phyloP scores from a whole-genome alignment of 2,113 vertebrate species.

The Lepidiolamprologus cunningtoni region DNA sequence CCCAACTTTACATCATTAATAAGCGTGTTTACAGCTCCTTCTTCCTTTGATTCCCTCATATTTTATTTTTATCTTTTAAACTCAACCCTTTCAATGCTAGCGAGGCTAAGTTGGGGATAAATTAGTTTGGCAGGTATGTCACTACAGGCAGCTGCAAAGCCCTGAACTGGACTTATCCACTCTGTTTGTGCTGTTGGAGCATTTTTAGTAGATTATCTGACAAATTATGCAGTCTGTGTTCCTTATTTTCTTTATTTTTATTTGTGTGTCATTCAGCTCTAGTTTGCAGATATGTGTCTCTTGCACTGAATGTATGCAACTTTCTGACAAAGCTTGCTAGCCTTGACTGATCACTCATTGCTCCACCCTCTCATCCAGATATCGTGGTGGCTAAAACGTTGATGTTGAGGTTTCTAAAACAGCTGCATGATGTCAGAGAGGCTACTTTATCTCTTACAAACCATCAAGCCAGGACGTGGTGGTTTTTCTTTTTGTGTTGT shows the following conservation, averaged over 20 bases:
- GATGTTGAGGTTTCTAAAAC: background rate
- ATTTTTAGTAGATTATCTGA: background rate
- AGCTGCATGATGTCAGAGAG: background rate
- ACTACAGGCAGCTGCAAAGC: background rate
- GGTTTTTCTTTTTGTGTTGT: background rate
- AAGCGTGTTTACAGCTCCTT: background rate
- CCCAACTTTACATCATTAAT: background rate
- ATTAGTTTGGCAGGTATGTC: fast-evolving
- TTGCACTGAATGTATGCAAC: background rate
- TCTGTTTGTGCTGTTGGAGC: background rate
- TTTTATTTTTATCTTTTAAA: background rate
- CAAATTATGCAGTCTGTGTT: background rate
- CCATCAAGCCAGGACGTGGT: background rate
- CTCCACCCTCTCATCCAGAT: background rate
- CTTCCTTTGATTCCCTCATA: background rate
- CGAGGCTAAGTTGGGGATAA: background rate
- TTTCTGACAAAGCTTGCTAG: background rate
- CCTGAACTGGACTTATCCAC: background rate
- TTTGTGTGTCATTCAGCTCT: background rate
- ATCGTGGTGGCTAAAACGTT: background rate
- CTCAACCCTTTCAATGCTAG: background rate
- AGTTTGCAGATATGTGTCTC: background rate
- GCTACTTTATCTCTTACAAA: background rate
- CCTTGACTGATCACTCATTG: background rate
- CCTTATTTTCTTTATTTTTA: background rate